A percentile compares a stretch with the other conserved stretches of the same genome.
Conservation (phyloP, 2,888 invertebrate species). For the Nephrotoma appendiculata region DNA sequence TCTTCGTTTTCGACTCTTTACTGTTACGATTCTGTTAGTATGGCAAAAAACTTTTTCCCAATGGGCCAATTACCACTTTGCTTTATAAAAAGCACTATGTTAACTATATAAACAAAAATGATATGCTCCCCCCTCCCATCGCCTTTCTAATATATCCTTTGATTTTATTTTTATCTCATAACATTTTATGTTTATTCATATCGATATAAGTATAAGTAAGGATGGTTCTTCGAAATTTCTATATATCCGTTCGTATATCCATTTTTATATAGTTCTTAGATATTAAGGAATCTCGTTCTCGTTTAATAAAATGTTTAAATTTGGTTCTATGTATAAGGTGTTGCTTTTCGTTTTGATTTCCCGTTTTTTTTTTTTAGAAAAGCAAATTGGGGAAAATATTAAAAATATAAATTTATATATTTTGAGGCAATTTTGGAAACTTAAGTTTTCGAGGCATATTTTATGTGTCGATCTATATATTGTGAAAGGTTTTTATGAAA, state of each 20-base stretch:
- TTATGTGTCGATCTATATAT: neutral
- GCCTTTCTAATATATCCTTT: neutral
- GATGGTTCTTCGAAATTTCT: neutral
- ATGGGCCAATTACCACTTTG: neutral
- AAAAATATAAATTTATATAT: neutral
- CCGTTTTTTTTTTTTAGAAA: neutral
- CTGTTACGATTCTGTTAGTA: neutral
- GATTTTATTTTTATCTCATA: neutral
- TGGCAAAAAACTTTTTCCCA: neutral
- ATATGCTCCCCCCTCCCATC: neutral
- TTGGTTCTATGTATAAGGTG: neutral
- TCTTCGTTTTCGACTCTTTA: neutral
- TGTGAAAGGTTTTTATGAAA: neutral
- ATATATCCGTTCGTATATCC: neutral
- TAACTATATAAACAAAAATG: neutral
- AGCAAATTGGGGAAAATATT: neutral
- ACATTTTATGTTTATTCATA: neutral
- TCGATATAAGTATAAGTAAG: neutral
- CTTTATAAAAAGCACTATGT: neutral
- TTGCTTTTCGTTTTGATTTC: too few species aligned
- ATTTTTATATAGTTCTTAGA: neutral
- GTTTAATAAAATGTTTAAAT: neutral
- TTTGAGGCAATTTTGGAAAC: neutral
- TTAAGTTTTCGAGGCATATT: neutral
- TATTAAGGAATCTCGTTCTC: neutral